phyloP scores from a whole-genome alignment of 1,140 invertebrate species.

The Oncopodura yosiiana region DNA sequence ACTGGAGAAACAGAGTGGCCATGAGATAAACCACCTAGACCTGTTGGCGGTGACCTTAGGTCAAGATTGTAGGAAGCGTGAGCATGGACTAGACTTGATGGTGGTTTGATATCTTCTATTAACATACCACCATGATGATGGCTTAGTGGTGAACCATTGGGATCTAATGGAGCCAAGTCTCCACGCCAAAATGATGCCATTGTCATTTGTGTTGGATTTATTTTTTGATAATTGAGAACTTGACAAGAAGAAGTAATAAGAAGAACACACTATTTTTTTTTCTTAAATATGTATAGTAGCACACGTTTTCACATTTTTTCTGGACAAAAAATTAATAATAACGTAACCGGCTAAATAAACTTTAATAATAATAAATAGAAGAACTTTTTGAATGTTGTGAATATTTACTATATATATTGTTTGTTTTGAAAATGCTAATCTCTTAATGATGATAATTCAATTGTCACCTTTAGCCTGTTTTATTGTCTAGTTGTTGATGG shows the following conservation, averaged over 20 bases:
- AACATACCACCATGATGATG: constrained; percentile 24
- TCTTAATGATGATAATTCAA: too few species aligned
- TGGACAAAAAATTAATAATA: too few species aligned
- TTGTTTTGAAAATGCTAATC: too few species aligned
- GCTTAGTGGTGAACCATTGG: constrained; percentile 29
- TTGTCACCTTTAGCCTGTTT: too few species aligned
- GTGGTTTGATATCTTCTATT: constrained; percentile 32
- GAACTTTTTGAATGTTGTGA: too few species aligned
- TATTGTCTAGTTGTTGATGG: too few species aligned
- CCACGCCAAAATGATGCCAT: constrained; percentile 34
- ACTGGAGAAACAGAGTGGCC: constrained; percentile 25
- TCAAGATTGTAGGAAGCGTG: constrained; percentile 35
- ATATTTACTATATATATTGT: too few species aligned
- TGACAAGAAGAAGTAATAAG: not conserved
- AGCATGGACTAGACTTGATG: constrained; percentile 25
- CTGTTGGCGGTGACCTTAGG: constrained; percentile 21
- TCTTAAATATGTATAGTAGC: too few species aligned
- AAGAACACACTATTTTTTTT: constrained; percentile 11
- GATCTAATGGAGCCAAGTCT: constrained; percentile 29
- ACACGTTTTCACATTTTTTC: constrained; percentile 10
- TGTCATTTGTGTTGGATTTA: constrained; percentile 1
- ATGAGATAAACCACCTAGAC: constrained; percentile 11
- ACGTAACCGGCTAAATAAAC: too few species aligned
- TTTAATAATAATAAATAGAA: too few species aligned
- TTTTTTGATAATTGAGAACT: not conserved